Percentiles rank a stretch among this genome's conserved stretches.
Evolutionary conservation across 2,113 vertebrate genomes (phyloP).

Genomic region (Coturnix japonica): DNA sequence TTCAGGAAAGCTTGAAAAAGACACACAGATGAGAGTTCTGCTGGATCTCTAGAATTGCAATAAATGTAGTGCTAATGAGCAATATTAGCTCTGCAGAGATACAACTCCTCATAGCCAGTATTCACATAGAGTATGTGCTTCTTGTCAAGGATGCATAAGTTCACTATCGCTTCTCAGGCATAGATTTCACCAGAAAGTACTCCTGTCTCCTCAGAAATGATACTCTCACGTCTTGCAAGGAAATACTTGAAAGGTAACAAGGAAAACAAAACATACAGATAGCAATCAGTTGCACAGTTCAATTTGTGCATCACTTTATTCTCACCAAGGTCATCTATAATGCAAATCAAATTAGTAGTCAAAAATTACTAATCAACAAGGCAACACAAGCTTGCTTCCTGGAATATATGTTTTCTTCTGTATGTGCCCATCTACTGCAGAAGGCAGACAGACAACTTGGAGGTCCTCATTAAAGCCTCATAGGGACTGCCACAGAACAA

Average conservation of each 20-base stretch:
- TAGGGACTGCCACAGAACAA: background rate
- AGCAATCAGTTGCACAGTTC: background rate
- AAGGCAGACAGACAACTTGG: background rate
- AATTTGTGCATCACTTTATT: background rate
- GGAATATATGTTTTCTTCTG: background rate
- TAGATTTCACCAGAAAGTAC: background rate
- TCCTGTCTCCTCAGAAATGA: background rate
- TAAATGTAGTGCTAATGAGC: background rate
- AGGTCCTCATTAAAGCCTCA: conserved; percentile 8
- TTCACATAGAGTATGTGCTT: background rate
- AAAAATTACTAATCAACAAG: background rate
- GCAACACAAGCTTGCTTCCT: conserved; percentile 8
- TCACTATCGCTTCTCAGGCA: background rate
- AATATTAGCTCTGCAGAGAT: background rate
- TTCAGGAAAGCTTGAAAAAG: background rate
- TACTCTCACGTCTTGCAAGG: background rate
- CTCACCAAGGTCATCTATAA: conserved; percentile 8
- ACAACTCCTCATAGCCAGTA: background rate
- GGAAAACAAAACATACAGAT: background rate
- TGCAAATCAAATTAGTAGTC: conserved; percentile 27
- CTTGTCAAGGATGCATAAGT: background rate
- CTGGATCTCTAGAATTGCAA: background rate
- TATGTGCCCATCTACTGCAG: background rate
- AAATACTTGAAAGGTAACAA: background rate
- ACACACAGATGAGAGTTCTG: background rate